Evolutionary conservation across 2,888 invertebrate genomes (phyloP), one percentile per base, ranked within the genome.

Genomic region (Teleiodes luculella): DNA sequence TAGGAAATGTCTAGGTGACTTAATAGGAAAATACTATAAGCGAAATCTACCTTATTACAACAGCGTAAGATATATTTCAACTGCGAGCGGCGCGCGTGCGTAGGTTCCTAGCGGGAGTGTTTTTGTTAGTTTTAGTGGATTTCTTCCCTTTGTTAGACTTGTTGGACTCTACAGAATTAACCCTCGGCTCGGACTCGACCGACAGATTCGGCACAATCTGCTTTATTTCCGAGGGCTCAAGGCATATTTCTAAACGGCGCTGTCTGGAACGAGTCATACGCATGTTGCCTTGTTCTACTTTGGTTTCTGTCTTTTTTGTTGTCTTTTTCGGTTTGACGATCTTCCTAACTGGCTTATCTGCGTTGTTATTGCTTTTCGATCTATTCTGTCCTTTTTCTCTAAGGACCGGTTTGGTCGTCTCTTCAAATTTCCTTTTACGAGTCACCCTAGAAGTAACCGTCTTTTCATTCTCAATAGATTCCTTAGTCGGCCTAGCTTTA

Each of bases 391-490:
- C 86, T 48, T 87, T 88, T 53, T 89, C 88, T n/a, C 88, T 69
- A 0, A 89, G 60, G 0, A 87, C 85, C 0, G 86, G 86, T 55
- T 83, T 88, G 0, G 69, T 65, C 0, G 68, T 65, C 24, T 87
- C 86, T 8, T 86, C 85, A 51, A 76, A 69, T 13, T 74, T 78
- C 18, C 88, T 62, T 58, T 89, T 89, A 1, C 88, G 66, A 0
- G 86, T 86, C 3, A 62, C 70, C 49, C 80, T 66, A 0, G 78
- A 76, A 1, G 70, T 67, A 0, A 62, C 61, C 0, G 74, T 70
- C 56, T 84, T 87, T 16, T 87, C 86, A 46, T 89, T 89, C 56
- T 89, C 88, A 48, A 88, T 88, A 0, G 88, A 88, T 58, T 89
- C 88, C 56, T 88, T 88, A 1, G 82, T 80, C 1, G 72, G 68